These are phyloP conservation scores for Lophius americanus DNA, from an alignment of 2,797 vertebrate species.

Conservation along the genomic window DNA sequence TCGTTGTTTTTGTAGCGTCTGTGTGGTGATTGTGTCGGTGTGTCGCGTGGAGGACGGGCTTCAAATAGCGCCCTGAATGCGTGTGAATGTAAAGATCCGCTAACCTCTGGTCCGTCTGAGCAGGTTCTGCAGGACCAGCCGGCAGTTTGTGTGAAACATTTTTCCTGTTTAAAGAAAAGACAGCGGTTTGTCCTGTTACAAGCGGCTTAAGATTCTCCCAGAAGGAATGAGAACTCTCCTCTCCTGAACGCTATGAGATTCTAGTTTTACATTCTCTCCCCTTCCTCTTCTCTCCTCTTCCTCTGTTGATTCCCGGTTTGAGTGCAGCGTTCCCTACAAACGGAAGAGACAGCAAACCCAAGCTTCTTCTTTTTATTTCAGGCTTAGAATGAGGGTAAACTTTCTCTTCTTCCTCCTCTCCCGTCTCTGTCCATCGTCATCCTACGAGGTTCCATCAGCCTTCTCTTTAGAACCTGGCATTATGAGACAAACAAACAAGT, in stretches of 20 bases:
- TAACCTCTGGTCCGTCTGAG: constrained; percentile 33
- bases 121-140: constrained; percentile 18
- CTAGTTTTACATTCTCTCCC: constrained; percentile 25
- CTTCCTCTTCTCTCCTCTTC: not conserved
- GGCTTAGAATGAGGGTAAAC: constrained; percentile 33
- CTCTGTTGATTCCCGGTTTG: constrained; percentile 35
- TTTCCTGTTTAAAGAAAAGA: constrained; percentile 27
- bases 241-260: constrained; percentile 55
- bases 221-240: constrained; percentile 26
- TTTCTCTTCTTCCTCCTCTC: constrained; percentile 20
- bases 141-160: constrained; percentile 32
- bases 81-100: constrained; percentile 39
- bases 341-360: constrained; percentile 8
- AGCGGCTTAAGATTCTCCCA: constrained; percentile 22
- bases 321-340: constrained; percentile 59
- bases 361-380: constrained; percentile 10
- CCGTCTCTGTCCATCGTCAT: constrained; percentile 20
- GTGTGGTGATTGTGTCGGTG: constrained; percentile 59
- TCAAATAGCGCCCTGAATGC: constrained; percentile 30
- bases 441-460: constrained; percentile 2
- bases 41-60: not conserved
- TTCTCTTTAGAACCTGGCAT: constrained; percentile 47
- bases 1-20: constrained; percentile 54
- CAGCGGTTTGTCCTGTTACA: constrained; percentile 21
- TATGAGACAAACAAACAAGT: constrained; percentile 49